Evolutionary conservation across 23 tunicate genomes (phyloP).

Genomic region (Botrylloides violaceus): DNA sequence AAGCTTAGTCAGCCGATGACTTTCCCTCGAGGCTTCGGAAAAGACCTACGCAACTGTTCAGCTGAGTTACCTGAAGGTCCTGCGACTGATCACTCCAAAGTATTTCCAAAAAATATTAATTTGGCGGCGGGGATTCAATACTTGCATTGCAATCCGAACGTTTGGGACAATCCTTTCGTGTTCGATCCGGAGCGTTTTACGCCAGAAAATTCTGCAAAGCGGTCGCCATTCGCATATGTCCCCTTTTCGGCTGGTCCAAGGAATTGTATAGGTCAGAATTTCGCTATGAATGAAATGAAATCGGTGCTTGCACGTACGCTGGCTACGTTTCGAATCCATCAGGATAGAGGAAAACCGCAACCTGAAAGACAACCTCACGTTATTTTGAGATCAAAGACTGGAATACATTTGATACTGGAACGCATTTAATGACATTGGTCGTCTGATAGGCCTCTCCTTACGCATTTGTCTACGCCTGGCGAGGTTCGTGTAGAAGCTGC

Average conservation of each 20-base stretch:
- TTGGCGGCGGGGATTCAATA: slow-evolving; percentile 29
- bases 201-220: slow-evolving; percentile 31
- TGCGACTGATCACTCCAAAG: slow-evolving; percentile 31
- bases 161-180: slow-evolving; percentile 51
- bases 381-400: neutral
- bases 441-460: too few species aligned
- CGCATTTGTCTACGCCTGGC: too few species aligned
- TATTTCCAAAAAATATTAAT: slow-evolving; percentile 36
- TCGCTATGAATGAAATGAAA: slow-evolving; percentile 79
- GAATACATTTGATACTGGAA: slow-evolving; percentile 14
- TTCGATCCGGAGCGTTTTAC: slow-evolving; percentile 63
- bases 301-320: slow-evolving; percentile 29
- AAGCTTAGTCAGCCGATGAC: neutral
- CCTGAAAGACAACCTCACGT: neutral
- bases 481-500: too few species aligned
- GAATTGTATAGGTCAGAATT: too few species aligned
- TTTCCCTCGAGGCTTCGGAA: neutral
- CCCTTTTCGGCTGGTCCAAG: slow-evolving; percentile 77
- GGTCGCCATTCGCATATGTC: slow-evolving; percentile 37
- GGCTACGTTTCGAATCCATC: slow-evolving; percentile 23
- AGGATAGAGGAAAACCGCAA: slow-evolving; percentile 18
- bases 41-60: neutral
- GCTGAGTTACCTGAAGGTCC: slow-evolving; percentile 6
- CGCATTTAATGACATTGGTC: too few species aligned
- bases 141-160: slow-evolving; percentile 21